Evolutionary conservation across 2,888 invertebrate genomes (phyloP).

Genomic region (Cantharis rustica): DNA sequence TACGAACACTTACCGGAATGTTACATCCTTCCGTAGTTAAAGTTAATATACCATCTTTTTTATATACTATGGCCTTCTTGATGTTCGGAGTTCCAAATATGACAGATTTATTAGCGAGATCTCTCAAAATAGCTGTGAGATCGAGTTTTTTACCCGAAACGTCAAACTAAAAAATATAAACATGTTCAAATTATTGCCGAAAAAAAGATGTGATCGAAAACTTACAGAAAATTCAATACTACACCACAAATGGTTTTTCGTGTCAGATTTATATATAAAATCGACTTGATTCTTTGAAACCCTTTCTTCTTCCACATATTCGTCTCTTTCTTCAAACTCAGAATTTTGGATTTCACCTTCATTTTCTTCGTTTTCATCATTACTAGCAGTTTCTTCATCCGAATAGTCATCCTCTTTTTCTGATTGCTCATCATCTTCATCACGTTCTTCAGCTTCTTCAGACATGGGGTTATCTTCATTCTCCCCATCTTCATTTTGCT

Average conservation of each 20-base stretch:
- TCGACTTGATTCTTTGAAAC: not conserved
- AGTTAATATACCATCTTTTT: conserved; percentile 65
- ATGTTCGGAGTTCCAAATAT: conserved; percentile 82
- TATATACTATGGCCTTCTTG: conserved; percentile 81
- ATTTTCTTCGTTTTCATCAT: conserved; percentile 51
- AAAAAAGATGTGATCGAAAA: not conserved
- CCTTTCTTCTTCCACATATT: conserved; percentile 72
- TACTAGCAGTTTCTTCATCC: conserved; percentile 52
- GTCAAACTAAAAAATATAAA: conserved; percentile 57
- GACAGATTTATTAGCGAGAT: conserved; percentile 72
- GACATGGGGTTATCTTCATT: conserved; percentile 25
- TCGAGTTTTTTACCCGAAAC: conserved; percentile 71
- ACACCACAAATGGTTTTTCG: conserved; percentile 80
- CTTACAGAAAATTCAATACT: conserved; percentile 75
- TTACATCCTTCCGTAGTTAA: conserved; percentile 97
- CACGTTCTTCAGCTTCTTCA: conserved; percentile 58
- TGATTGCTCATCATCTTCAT: conserved; percentile 65
- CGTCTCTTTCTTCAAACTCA: conserved; percentile 39
- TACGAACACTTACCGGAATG: conserved; percentile 63
- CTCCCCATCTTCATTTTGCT: conserved; percentile 51
- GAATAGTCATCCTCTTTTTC: not conserved
- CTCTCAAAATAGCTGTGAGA: conserved; percentile 73
- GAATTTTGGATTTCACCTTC: conserved; percentile 28
- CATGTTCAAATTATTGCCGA: not conserved
- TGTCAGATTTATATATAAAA: conserved; percentile 77